These are phyloP conservation scores for Eutrigla gurnardus DNA, from an alignment of 2,797 vertebrate genomes.

Conservation along the genomic window DNA sequence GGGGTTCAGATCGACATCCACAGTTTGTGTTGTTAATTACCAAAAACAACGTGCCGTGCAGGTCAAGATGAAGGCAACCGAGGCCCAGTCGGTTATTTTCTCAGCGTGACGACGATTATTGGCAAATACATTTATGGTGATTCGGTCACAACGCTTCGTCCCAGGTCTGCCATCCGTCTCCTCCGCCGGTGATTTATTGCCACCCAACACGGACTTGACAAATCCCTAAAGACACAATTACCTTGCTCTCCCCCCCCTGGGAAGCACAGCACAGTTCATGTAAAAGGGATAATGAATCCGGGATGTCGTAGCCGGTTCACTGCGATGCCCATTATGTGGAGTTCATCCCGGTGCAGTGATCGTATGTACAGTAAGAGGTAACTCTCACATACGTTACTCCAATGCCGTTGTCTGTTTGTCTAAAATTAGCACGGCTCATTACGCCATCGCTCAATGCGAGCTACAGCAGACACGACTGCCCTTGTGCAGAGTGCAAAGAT, in stretches of 20 bases:
- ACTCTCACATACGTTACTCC: slow-evolving; percentile 7
- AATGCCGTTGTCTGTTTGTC: slow-evolving; percentile 51
- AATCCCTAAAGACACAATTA: slow-evolving; percentile 87
- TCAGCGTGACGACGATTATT: slow-evolving; percentile 1
- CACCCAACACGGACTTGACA: slow-evolving; percentile 76
- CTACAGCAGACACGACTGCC: background rate
- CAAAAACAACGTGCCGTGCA: background rate
- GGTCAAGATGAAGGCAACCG: slow-evolving; percentile 14
- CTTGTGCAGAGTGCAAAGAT: slow-evolving; percentile 6
- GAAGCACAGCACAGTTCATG: slow-evolving; percentile 72
- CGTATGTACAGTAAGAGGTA: slow-evolving; percentile 55
- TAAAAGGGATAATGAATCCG: slow-evolving; percentile 77
- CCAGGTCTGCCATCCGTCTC: slow-evolving; percentile 63
- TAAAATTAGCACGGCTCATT: slow-evolving; percentile 47
- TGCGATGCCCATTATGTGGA: slow-evolving; percentile 65
- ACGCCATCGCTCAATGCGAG: background rate
- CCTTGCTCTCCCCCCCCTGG: slow-evolving; percentile 64
- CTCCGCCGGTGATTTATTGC: slow-evolving; percentile 78
- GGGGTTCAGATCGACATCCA: slow-evolving; percentile 36
- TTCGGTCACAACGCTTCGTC: slow-evolving; percentile 70
- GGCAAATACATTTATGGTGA: slow-evolving; percentile 22
- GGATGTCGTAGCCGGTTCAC: slow-evolving; percentile 66
- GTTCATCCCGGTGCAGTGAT: slow-evolving; percentile 69
- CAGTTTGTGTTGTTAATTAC: slow-evolving; percentile 42
- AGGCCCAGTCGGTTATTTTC: slow-evolving; percentile 19